Conservation (phyloP, 2,113 vertebrate species). For the Brienomyrus brachyistius region DNA sequence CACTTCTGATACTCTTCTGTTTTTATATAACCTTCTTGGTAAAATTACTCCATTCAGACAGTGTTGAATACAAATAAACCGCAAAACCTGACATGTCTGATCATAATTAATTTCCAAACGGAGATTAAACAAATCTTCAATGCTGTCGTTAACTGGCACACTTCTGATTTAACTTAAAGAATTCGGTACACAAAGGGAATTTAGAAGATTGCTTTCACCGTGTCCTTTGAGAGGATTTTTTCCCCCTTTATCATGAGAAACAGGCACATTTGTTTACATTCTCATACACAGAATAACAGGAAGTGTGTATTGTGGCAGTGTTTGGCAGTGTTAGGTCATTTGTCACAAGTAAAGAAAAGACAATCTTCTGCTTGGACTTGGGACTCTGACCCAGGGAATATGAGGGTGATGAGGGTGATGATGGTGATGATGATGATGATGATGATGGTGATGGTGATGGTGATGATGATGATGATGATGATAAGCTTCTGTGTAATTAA, state of each 20-base stretch:
- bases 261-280: not conserved
- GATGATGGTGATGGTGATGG: no score
- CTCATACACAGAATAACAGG: not conserved
- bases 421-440: no score
- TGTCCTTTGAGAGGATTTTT: not conserved
- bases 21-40: not conserved
- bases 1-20: not conserved
- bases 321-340: no score
- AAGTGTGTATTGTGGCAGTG: not conserved
- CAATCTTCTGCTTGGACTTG: not conserved
- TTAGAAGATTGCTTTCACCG: not conserved
- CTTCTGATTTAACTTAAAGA: not conserved
- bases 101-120: not conserved
- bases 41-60: not conserved
- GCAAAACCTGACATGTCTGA: not conserved
- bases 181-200: not conserved
- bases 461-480: not conserved
- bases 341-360: not conserved
- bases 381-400: not conserved
- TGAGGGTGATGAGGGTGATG: not conserved
- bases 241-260: not conserved
- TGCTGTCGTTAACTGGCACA: not conserved
- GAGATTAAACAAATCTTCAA: not conserved
- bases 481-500: not conserved
- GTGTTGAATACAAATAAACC: not conserved